phyloP scores from a whole-genome alignment of 2,797 vertebrate genomes.

The Neosilurus hyrtlii region DNA sequence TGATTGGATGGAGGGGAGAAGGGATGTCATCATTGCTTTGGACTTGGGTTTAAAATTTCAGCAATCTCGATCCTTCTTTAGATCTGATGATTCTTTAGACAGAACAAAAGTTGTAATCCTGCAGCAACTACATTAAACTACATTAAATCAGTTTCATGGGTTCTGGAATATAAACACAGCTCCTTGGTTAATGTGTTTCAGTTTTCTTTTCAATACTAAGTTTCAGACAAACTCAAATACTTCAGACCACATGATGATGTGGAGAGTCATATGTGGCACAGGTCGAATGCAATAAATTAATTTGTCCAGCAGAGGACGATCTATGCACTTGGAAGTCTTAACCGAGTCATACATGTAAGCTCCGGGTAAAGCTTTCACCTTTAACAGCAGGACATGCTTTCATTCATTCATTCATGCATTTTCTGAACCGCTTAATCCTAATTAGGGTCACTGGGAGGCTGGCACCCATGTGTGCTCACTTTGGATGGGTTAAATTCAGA shows the following conservation, averaged over 20 bases:
- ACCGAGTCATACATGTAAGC: not conserved
- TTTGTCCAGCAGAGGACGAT: not conserved
- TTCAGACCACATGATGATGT: not conserved
- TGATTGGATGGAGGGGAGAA: no score
- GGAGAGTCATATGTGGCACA: not conserved
- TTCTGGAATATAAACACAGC: not conserved
- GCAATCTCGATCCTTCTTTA: no score
- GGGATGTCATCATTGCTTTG: no score
- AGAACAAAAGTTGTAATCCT: no score
- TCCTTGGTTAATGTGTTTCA: not conserved
- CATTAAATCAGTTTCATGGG: not conserved
- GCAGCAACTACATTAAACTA: not conserved
- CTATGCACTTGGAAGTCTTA: not conserved
- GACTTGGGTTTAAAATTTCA: no score
- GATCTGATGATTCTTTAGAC: no score
- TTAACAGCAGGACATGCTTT: slow-evolving; percentile 5
- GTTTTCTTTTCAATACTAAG: not conserved
- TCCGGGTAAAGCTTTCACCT: not conserved
- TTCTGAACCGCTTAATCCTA: no score
- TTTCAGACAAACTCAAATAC: not conserved
- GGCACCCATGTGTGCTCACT: no score
- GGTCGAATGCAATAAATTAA: not conserved
- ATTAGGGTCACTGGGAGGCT: no score
- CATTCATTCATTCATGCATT: no score
- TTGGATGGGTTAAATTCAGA: no score